Evolutionary conservation across 2,797 vertebrate species (phyloP).

Genomic region (Cottoperca gobio): DNA sequence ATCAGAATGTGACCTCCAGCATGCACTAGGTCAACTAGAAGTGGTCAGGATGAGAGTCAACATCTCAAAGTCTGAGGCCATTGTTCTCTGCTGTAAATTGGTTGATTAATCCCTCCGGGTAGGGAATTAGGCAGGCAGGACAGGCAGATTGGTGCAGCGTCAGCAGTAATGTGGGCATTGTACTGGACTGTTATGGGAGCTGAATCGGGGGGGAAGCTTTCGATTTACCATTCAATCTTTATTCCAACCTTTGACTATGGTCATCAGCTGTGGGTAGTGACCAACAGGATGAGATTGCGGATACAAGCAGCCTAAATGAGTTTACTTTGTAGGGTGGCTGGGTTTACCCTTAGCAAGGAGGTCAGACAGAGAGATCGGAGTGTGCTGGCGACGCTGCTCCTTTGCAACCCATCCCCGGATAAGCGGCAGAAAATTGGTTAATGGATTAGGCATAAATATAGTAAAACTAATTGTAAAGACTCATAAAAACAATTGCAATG

Average conservation of each 20-base stretch:
- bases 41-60: neutral
- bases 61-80: neutral
- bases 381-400: no score
- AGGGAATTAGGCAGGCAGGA: no score
- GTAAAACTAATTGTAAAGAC: neutral
- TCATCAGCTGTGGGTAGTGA: neutral
- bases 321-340: no score
- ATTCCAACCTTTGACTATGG: no score
- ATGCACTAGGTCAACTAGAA: neutral
- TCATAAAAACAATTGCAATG: neutral
- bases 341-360: no score
- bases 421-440: neutral
- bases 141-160: no score
- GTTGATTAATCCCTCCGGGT: no score
- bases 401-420: fast-evolving
- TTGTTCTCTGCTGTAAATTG: neutral
- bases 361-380: no score
- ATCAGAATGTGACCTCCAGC: neutral
- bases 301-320: neutral
- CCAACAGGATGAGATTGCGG: no score
- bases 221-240: neutral
- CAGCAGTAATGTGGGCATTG: no score
- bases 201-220: no score
- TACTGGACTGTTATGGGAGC: no score
- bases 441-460: neutral